Percentiles rank a stretch among this genome's conserved stretches.
phyloP scores from a whole-genome alignment of 2,888 invertebrate species.

The Choreutis nemorana region DNA sequence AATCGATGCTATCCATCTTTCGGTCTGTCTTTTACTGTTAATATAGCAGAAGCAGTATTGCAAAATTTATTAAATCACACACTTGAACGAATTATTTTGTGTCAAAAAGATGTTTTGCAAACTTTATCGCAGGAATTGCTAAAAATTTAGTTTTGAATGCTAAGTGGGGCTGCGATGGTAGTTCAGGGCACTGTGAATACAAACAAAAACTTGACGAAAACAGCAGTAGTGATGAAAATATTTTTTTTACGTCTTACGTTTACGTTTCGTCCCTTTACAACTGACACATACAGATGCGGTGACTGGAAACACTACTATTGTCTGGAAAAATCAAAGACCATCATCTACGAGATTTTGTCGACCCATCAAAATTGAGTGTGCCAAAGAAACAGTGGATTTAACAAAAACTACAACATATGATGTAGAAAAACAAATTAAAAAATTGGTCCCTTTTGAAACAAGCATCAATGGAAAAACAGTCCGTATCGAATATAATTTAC shows the following conservation, averaged over 20 bases:
- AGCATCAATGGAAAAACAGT: slow-evolving; percentile 7
- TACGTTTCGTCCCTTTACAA: slow-evolving; percentile 10
- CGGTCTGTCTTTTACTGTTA: no score
- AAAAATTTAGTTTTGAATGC: slow-evolving; percentile 2
- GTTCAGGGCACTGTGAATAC: slow-evolving; percentile 9
- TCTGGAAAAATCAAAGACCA: slow-evolving; percentile 10
- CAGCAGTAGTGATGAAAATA: slow-evolving; percentile 4
- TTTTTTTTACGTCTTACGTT: slow-evolving; percentile 9
- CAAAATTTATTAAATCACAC: no score
- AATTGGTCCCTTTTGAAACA: slow-evolving; percentile 1
- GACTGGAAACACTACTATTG: slow-evolving; percentile 1
- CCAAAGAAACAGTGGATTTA: not conserved
- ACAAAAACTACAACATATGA: slow-evolving; percentile 9
- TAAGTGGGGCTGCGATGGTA: slow-evolving; percentile 11
- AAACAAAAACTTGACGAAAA: slow-evolving; percentile 9
- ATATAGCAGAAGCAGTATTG: no score
- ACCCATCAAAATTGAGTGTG: slow-evolving; percentile 6
- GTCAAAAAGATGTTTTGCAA: no score
- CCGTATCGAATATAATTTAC: slow-evolving; percentile 9
- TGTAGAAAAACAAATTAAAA: slow-evolving; percentile 5
- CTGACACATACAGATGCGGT: slow-evolving; percentile 1
- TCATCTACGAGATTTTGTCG: slow-evolving; percentile 10
- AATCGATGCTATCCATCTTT: no score
- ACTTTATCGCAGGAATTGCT: not conserved
- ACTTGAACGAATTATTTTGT: no score